Evolutionary conservation across 2,113 vertebrate genomes (phyloP), one percentile per base, ranked within the genome.

Genomic region (Phrynocephalus versicolor): DNA sequence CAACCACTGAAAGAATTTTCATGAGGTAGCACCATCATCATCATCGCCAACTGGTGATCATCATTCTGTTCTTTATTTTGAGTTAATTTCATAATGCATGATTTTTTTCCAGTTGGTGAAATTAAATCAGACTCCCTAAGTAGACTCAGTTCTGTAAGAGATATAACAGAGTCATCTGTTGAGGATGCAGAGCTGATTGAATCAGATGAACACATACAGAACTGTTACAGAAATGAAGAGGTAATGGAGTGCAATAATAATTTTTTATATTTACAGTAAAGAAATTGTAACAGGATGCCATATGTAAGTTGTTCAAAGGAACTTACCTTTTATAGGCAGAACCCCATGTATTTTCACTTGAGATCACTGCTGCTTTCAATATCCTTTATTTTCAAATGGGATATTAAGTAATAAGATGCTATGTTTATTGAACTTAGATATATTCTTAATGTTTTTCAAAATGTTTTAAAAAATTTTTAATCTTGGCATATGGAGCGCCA

Each of bases 61-160:
- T 51, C 45, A 84, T 62, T 93, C 64, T 73, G 51, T 89, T 94
- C 80, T 87, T 90, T 69, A 87, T 81, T 23, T 85, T 23, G 27
- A 18, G 64, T 19, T 80, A n/a, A 35, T 80, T 73, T 16, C 30
- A 3, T n/a, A 51, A 37, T 51, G 18, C 25, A n/a, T 60, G 9
- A 60, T 93, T 92, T 13, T 91, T 93, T 94, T 95, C 62, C 90
- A 96, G 94, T 69, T 94, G 79, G 87, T 88, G 88, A 92, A 67
- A 57, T 74, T 85, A 88, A 91, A 84, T 77, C 87, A 39, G 57
- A 35, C 81, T 92, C 76, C 51, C 89, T 89, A 86, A 88, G 37
- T 84, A 70, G 23, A 90, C 84, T 85, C 82, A 89, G 89, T 90
- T 87, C 91, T 89, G 55, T 90, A 8, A 87, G 79, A 92, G 89